Evolutionary conservation across 2,113 vertebrate genomes (phyloP).

Genomic region (Apaloderma vittatum): DNA sequence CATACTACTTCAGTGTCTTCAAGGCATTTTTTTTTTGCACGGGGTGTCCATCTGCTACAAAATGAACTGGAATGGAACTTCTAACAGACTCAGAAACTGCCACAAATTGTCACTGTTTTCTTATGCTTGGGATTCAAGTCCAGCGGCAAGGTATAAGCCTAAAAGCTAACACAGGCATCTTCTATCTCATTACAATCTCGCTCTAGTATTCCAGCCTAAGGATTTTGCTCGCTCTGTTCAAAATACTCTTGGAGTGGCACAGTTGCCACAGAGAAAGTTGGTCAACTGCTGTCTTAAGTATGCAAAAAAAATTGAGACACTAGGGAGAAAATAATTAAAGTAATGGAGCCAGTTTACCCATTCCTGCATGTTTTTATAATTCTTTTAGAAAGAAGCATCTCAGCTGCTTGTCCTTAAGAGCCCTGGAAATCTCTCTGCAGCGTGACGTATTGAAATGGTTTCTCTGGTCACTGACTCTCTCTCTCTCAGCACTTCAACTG

Average conservation of each 20-base stretch:
- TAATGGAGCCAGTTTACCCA: not conserved
- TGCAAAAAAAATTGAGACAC: not conserved
- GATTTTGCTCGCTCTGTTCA: not conserved
- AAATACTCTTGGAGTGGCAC: not conserved
- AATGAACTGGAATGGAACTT: not conserved
- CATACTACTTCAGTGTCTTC: not conserved
- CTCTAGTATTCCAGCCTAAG: not conserved
- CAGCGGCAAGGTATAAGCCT: not conserved
- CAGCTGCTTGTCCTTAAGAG: not conserved
- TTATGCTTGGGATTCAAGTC: not conserved
- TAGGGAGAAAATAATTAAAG: slow-evolving; percentile 13
- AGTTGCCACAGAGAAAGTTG: not conserved
- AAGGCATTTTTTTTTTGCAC: not conserved
- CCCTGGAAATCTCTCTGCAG: not conserved
- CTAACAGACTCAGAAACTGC: not conserved
- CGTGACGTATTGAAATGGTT: not conserved
- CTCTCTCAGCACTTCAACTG: not conserved
- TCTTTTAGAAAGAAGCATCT: slow-evolving; percentile 32
- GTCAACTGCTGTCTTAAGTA: not conserved
- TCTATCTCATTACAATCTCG: not conserved
- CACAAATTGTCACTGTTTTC: not conserved
- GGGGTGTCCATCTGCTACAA: not conserved
- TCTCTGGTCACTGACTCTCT: not conserved
- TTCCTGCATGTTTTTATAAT: not conserved
- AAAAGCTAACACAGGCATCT: not conserved